Conservation (phyloP, 35 echinoderm and acorn worm species). For the Stichopus chloronotus region DNA sequence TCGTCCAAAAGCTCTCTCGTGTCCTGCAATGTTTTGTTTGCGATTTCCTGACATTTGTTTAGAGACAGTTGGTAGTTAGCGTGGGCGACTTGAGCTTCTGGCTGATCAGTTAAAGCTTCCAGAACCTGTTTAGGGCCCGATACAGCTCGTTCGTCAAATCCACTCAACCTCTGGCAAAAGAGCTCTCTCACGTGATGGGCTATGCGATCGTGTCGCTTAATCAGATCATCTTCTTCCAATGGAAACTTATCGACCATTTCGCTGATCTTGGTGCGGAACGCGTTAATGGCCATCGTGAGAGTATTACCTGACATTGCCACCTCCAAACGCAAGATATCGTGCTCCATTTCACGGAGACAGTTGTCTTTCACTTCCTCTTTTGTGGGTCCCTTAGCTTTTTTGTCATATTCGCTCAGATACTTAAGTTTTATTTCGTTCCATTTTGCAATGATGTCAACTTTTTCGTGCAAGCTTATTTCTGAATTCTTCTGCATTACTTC, state of each 20-base stretch:
- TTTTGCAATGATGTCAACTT: background rate
- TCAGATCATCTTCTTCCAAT: background rate
- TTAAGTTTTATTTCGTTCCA: background rate
- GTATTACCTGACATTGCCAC: background rate
- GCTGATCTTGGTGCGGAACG: background rate
- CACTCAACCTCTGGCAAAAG: background rate
- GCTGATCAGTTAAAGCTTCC: background rate
- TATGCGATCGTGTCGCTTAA: background rate
- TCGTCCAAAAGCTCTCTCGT: background rate
- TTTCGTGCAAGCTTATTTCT: background rate
- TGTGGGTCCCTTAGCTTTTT: background rate
- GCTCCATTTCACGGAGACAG: background rate
- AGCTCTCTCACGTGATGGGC: background rate
- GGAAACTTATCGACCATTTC: background rate
- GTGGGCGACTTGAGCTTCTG: background rate
- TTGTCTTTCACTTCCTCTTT: background rate
- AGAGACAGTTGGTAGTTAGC: background rate
- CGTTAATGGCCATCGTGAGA: background rate
- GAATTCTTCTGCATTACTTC: background rate
- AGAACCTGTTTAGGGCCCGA: background rate
- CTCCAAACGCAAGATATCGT: background rate
- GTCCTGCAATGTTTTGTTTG: background rate
- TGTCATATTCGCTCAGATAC: background rate
- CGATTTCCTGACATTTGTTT: background rate
- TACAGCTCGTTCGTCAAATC: background rate